Evolutionary conservation across 2,888 invertebrate genomes (phyloP), one percentile per base, ranked within the genome.

Genomic region (Drosophila crucigera): DNA sequence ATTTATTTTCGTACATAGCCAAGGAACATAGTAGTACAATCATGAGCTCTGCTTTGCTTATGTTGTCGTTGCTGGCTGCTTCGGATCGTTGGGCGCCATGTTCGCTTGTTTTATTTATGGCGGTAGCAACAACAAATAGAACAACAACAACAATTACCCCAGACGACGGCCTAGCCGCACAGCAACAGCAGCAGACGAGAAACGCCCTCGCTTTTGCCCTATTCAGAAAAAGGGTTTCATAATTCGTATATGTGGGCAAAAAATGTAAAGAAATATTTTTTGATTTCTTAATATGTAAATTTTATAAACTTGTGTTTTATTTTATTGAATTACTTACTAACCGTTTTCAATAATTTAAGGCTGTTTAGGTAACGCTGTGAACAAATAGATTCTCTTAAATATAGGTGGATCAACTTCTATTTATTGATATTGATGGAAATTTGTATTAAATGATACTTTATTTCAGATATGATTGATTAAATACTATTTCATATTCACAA

Each of bases 51-150:
- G 67, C 65, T 60, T 66, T 69, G 53, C 56, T 61, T 68, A 50
- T 68, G 53, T 68, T 71, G 55, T 71, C 61, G 59, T 68, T 69
- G 62, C 56, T 64, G 59, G 50, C 31, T 55, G 62, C 39, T 50
- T 35, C 33, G 55, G 56, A 54, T 61, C 37, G 43, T 37, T 62
- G 65, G 63, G 52, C 73, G 69, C 67, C 74, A 66, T 84, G 80
- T 69, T 77, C 72, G 64, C 86, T 89, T 85, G 89, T 83, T 89
- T 85, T 85, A 85, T 85, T 85, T 85, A 90, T 85, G 90, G 73
- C 52, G 65, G 31, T 66, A 61, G n/a, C 66, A 72, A 68, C 50
- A 55, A 64, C 35, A 33, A 43, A 47, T 16, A 22, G 16, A 7
- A 47, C 54, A 67, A 60, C 30, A 61, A 53, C 60, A 50, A 47